phyloP scores from a whole-genome alignment of 2,797 vertebrate genomes.

The Molossus alvarezi region DNA sequence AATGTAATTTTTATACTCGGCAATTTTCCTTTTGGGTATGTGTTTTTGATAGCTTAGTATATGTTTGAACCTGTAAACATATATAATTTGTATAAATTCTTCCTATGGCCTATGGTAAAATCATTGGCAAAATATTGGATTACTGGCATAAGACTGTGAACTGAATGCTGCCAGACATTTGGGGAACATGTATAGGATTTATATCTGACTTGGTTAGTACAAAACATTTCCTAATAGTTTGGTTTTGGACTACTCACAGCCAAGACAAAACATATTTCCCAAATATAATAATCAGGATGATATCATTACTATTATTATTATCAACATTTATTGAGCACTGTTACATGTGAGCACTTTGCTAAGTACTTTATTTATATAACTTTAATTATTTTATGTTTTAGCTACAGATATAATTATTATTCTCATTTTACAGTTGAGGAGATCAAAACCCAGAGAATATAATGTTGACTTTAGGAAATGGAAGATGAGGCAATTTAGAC shows the following conservation, averaged over 20 bases:
- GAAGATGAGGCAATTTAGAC: neutral
- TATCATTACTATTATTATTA: neutral
- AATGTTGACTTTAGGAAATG: neutral
- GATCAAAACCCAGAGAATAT: neutral
- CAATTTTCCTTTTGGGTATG: neutral
- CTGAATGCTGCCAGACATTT: neutral
- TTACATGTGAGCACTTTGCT: neutral
- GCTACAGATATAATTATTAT: neutral
- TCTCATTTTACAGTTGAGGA: neutral
- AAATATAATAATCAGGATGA: neutral
- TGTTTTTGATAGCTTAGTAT: constrained; percentile 31
- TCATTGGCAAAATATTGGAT: constrained; percentile 16
- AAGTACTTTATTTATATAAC: neutral
- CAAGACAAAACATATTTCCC: neutral
- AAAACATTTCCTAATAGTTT: constrained; percentile 42
- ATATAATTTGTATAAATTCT: constrained; percentile 47
- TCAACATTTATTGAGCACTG: constrained; percentile 21
- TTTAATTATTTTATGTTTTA: constrained; percentile 27
- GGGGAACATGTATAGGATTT: neutral
- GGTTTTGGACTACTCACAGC: neutral
- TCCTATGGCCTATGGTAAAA: neutral
- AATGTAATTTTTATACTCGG: constrained; percentile 34
- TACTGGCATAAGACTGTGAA: constrained; percentile 19
- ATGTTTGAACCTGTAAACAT: neutral
- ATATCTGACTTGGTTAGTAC: constrained; percentile 10